Conservation (phyloP, 2,797 vertebrate genomes). For the Erethizon dorsatum region DNA sequence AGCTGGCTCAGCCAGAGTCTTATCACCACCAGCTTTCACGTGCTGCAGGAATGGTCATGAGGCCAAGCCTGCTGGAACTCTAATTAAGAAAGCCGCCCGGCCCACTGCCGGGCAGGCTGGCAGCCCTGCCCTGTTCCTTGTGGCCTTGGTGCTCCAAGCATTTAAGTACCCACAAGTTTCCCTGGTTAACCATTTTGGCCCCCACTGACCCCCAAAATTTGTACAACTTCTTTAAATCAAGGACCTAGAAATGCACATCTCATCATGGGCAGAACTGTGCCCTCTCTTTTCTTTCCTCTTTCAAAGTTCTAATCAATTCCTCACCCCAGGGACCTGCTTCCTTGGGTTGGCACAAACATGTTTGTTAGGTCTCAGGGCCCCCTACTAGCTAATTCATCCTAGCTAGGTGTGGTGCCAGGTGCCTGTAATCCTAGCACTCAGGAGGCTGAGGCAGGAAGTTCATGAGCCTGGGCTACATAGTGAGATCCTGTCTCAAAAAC, state of each 20-base stretch:
- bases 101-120: not conserved
- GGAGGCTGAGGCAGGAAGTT: not conserved
- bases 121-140: not conserved
- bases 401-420: not conserved
- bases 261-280: slow-evolving; percentile 39
- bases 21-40: not conserved
- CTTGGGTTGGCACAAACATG: not conserved
- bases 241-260: not conserved
- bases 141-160: not conserved
- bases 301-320: not conserved
- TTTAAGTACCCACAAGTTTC: not conserved
- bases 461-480: not conserved
- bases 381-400: not conserved
- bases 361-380: slow-evolving; percentile 3
- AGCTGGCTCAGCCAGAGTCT: slow-evolving; percentile 32
- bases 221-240: not conserved
- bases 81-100: not conserved
- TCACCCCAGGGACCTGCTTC: not conserved
- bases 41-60: not conserved
- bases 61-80: not conserved
- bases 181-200: not conserved
- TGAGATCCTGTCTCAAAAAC: not conserved
- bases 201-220: slow-evolving; percentile 35
- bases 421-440: not conserved
- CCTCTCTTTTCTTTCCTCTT: not conserved